These are phyloP conservation scores for Prunella fulvescens DNA, from an alignment of 2,113 vertebrate genomes.

Conservation along the genomic window DNA sequence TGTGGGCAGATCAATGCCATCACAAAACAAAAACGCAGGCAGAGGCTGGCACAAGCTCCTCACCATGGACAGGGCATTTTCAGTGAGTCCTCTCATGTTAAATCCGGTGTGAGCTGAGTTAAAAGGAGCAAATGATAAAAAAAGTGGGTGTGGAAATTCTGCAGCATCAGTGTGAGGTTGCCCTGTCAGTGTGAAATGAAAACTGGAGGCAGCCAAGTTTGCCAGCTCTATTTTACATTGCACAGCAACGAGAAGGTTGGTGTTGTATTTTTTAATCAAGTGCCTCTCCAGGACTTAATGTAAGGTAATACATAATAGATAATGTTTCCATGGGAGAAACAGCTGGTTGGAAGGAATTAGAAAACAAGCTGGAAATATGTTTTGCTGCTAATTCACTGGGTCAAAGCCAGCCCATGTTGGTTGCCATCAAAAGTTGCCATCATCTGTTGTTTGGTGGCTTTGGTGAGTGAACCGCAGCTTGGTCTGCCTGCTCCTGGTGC, in stretches of 20 bases:
- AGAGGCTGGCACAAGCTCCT: neutral
- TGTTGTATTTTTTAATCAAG: neutral
- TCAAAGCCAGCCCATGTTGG: neutral
- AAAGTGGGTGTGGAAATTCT: slow-evolving; percentile 19
- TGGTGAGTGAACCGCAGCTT: neutral
- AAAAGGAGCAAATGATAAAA: neutral
- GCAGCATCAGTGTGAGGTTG: slow-evolving; percentile 37
- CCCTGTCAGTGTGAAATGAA: slow-evolving; percentile 1
- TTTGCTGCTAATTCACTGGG: neutral
- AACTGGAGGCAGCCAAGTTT: slow-evolving; percentile 25
- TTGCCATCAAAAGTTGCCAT: neutral
- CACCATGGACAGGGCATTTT: neutral
- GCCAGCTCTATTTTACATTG: neutral
- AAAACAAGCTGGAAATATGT: neutral
- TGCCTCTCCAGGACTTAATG: neutral
- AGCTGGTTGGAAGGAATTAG: neutral
- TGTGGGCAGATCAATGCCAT: neutral
- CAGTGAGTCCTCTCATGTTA: neutral
- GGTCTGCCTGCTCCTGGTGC: neutral
- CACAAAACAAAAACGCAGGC: neutral
- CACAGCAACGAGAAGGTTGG: neutral
- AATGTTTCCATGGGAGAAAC: neutral
- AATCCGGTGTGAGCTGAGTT: neutral
- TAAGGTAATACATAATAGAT: neutral
- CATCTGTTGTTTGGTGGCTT: slow-evolving; percentile 19